A percentile compares a stretch with the other conserved stretches of the same genome.
Conservation (phyloP, 1,140 invertebrate genomes). For the Penaeus japonicus region DNA sequence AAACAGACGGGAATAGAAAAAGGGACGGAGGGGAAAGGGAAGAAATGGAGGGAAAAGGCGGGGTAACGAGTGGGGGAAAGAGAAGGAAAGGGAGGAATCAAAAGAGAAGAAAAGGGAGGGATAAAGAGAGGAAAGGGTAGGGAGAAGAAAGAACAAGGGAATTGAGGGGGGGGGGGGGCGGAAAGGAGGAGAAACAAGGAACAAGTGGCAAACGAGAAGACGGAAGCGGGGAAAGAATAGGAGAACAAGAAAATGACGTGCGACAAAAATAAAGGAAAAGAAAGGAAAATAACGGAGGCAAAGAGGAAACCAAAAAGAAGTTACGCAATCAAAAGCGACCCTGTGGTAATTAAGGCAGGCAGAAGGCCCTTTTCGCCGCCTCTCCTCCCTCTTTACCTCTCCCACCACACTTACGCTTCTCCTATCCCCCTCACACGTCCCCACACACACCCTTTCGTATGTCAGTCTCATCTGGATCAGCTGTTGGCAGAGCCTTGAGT, state of each 20-base stretch:
- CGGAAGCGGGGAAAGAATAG: background rate
- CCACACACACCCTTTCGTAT: no score
- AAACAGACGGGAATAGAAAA: background rate
- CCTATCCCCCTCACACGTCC: no score
- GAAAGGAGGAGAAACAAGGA: no score
- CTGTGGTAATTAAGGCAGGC: no score
- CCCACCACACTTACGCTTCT: no score
- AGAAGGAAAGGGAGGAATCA: background rate
- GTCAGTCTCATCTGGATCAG: no score
- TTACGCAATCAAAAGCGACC: no score
- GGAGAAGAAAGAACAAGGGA: no score
- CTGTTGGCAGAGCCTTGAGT: no score
- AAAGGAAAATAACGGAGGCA: background rate
- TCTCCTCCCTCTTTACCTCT: no score
- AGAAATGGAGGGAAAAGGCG: background rate
- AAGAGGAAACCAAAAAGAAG: background rate
- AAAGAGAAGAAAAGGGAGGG: background rate
- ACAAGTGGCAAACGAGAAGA: background rate
- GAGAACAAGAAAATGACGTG: background rate
- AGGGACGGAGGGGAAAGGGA: background rate
- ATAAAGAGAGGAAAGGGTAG: background rate
- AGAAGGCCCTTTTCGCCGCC: no score
- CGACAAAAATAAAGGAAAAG: background rate
- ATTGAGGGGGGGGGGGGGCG: no score
- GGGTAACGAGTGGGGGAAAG: background rate